These are phyloP conservation scores for Flabesymbios commensalis DNA, from an alignment of 2,888 invertebrate genomes.

Conservation along the genomic window DNA sequence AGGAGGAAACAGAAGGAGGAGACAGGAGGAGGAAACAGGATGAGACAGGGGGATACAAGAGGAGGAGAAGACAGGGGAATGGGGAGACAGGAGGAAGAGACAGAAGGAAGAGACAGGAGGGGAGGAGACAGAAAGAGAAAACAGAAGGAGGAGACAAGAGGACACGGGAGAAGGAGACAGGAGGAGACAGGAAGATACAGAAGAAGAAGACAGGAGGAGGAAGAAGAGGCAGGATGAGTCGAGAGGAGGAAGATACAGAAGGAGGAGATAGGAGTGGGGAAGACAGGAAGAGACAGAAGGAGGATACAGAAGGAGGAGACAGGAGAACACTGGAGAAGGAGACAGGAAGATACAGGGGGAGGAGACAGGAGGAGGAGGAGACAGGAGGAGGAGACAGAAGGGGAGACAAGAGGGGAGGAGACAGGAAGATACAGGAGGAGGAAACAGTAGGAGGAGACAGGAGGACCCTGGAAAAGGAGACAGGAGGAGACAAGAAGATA, in stretches of 20 bases:
- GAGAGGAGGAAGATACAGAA: not conserved
- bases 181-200: not conserved
- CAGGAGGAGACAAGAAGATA: not conserved
- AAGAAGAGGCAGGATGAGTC: not conserved
- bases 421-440: not conserved
- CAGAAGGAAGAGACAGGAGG: not conserved
- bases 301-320: too few relatives aligned
- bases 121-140: not conserved
- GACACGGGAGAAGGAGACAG: not conserved
- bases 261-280: too few relatives aligned
- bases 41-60: too few relatives aligned
- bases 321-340: too few relatives aligned
- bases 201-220: not conserved
- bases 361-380: too few relatives aligned
- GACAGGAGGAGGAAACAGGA: not conserved
- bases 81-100: not conserved
- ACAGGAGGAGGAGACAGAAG: too few relatives aligned
- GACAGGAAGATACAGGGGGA: too few relatives aligned
- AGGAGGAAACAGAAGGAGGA: too few relatives aligned
- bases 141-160: not conserved
- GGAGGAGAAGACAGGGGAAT: not conserved
- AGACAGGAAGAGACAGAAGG: too few relatives aligned
- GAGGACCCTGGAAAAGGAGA: not conserved
- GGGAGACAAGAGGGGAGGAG: too few relatives aligned
- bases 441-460: too few relatives aligned